Base-by-base conservation (phyloP, 2,113 vertebrate species). In the Oncorhynchus clarkii region DNA sequence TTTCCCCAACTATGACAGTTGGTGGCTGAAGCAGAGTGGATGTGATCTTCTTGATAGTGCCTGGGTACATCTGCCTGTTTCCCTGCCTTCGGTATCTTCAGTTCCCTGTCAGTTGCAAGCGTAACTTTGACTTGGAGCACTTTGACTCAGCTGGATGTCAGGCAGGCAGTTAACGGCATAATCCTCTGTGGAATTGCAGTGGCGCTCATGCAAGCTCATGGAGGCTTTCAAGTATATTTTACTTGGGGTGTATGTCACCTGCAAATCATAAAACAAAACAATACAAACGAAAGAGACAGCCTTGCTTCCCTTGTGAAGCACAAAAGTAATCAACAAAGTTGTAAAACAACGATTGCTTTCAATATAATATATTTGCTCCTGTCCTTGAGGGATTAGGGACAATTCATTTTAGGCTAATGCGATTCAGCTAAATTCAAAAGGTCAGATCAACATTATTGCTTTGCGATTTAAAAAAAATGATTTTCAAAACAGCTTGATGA, bases 401-500 rank as follows among this genome's bases (percentile, higher is more conserved):
- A 49, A 70, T 72, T 22, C 74, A 86, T 84, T 86, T 84, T 70
- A 51, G 16, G 8, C 18, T 24, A 26, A 60, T 13, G 18, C 57
- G 72, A 69, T 68, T 87, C 83, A 88, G 76, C 83, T 81, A 87
- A 86, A 77, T 72, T 39, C 20, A 82, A 88, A 91, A 90, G 88
- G 86, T 88, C 77, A 72, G 88, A 85, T 88, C 78, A 72, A 70
- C 83, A 80, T 81, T 83, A 79, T 74, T 80, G 80, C 73, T 29
- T 24, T 65, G 71, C 81, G 74, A 80, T 82, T 89, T 87, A n/a
- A n/a, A n/a, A n/a, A n/a, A 87, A 67, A 88, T 87, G 77, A 79
- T 83, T 82, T 88, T 79, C 73, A 84, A 81, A 39, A 71, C 16
- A 18, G 57, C 57, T n/a, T 16, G n/a, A 49, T 12, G 78, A 45